Evolutionary conservation across 2,797 vertebrate genomes (phyloP).

Genomic region (Mareca penelope): DNA sequence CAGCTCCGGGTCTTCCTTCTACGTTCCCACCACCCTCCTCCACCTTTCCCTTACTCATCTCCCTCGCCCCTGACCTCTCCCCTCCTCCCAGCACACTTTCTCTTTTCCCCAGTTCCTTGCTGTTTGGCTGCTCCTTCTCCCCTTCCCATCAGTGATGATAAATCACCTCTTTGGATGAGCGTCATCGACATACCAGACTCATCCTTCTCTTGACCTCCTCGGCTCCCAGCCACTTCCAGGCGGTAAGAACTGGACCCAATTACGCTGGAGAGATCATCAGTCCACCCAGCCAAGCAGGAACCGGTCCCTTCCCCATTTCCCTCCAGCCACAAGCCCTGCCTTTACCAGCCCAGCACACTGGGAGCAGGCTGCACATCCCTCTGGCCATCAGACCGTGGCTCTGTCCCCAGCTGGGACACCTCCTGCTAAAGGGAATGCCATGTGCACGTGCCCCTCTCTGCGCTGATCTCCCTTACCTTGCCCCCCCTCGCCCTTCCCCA

Average conservation of each 20-base stretch:
- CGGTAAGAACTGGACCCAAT: constrained; percentile 27
- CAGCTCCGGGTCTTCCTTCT: neutral
- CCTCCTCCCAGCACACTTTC: neutral
- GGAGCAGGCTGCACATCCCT: neutral
- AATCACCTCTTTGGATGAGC: neutral
- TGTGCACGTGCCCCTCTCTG: neutral
- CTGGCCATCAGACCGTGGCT: neutral
- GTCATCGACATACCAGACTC: constrained; percentile 7
- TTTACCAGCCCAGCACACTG: fast-evolving
- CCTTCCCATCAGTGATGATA: constrained; percentile 27
- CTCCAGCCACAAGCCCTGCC: neutral
- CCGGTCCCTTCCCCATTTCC: neutral
- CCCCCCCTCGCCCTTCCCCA: neutral
- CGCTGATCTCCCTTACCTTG: constrained; percentile 34
- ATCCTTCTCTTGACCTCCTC: constrained; percentile 42
- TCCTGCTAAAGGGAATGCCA: neutral
- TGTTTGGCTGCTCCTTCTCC: constrained; percentile 15
- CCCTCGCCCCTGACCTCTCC: neutral
- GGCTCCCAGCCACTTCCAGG: constrained; percentile 23
- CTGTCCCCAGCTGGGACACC: neutral
- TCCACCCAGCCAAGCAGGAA: neutral
- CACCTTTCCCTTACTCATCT: neutral
- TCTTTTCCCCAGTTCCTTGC: constrained; percentile 29
- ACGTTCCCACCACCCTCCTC: neutral
- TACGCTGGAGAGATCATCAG: neutral